Evolutionary conservation across 1,140 invertebrate species (phyloP), one percentile per base, ranked within the genome.

Genomic region (Ceratina japonica): DNA sequence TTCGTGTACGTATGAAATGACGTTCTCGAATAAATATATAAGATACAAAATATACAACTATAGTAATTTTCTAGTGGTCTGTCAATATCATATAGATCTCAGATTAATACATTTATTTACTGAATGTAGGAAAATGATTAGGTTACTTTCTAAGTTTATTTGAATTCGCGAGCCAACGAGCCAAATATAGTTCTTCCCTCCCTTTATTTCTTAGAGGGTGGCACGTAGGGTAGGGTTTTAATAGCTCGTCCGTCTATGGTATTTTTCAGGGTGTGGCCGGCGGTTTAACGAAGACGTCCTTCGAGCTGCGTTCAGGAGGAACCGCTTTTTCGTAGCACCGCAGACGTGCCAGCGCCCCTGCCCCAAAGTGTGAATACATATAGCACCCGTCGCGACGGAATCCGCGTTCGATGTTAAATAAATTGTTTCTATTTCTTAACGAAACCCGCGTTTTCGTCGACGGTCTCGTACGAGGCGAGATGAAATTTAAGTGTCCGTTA

Each of bases 241-340:
- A 77, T 75, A 16, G 51, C 20, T 61, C 49, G 22, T 31, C 75
- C 49, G 27, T 52, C 56, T 84, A 37, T 58, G 1, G 44, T 62
- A 37, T 79, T 85, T 94, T 93, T 3, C 94, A 94, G 94, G 88
- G 94, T 94, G 76, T 94, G 94, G 93, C 94, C 94, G 87, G 92
- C 94, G 84, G 93, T 94, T 92, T 94, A 94, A 94, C 93, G 87
- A 91, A 90, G 86, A 90, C 37, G 76, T 85, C 80, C 79, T 70
- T 82, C 81, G 82, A 82, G 71, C 88, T 73, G 84, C 87, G 68
- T 85, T 72, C 72, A 84, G 72, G 80, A 80, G 75, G 83, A 85
- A 70, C 49, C 72, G 56, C 13, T 69, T 72, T 68, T 80, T 75
- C 84, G 75, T 79, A 66, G 63, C 63, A 15, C 66, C 68, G 76